Base-by-base conservation (phyloP, 2,888 invertebrate species). In the Sisyra terminalis region DNA sequence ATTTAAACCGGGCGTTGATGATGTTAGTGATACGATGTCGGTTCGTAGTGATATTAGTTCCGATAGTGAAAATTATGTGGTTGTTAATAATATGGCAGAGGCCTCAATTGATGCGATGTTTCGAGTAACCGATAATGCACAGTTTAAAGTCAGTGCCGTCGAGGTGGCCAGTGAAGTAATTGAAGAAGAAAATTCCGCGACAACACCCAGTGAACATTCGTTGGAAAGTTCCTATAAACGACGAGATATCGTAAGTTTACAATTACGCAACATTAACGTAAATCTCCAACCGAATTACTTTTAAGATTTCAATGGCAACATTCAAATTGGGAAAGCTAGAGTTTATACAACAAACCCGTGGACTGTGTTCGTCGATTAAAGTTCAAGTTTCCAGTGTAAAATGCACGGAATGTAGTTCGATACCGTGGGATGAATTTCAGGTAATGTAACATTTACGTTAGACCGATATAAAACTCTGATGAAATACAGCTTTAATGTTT, bases 351-450 rank as follows among this genome's bases (percentile, higher is more conserved):
- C 78, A 85, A 58, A 77, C 78, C 8, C 62, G 66, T 44, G 81
- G 79, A 2, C 71, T 75, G 48, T 66, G 71, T 29, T 78, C 82
- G 1, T 66, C 71, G 1, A 67, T 81, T 34, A 76, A 78, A 55
- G 55, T 80, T 36, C 79, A 82, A 61, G 71, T 82, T 30, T 71
- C 76, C 7, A 70, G 82, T 49, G 63, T 93, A 5, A 70, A 70
- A 18, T 77, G 78, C 41, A 84, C 87, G 53, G 92, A 93, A 60
- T 88, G 87, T 55, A 73, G 79, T 32, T 78, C 86, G 34, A 87
- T 93, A 56, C 85, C 86, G 1, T 90, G 89, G 83, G 92, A 92
- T 56, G 92, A 92, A 64, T 83, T 94, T 67, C 92, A 93, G 80
- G 87, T 87, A 63, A 63, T 56, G 42, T 39, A 46, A 47, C 43